These are phyloP conservation scores for Apostichopus parvimensis DNA, from an alignment of 35 echinoderm and acorn worm genomes.

Conservation along the genomic window DNA sequence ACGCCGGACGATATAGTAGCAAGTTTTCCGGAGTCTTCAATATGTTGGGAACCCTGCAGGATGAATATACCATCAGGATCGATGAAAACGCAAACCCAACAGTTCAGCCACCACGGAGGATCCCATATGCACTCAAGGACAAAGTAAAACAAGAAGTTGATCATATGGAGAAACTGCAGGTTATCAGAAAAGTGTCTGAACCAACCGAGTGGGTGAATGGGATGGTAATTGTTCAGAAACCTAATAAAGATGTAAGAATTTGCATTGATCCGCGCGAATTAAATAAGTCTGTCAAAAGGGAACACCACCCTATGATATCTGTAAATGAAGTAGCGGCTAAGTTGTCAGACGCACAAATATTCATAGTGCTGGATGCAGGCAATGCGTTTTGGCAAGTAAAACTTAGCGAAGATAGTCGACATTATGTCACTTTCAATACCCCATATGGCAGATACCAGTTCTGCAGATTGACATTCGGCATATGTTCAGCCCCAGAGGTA, in stretches of 20 bases:
- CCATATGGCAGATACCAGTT: slow-evolving; percentile 57
- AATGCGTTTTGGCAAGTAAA: slow-evolving; percentile 66
- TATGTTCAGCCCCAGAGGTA: slow-evolving; percentile 39
- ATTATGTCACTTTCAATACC: slow-evolving; percentile 41
- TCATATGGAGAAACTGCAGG: too few species aligned
- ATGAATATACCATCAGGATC: too few species aligned
- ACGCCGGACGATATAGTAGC: too few species aligned
- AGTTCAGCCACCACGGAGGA: too few species aligned
- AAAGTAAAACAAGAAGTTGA: too few species aligned
- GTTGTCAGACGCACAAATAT: slow-evolving; percentile 34
- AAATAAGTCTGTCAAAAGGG: slow-evolving; percentile 28
- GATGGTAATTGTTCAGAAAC: slow-evolving; percentile 44
- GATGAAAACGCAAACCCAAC: too few species aligned
- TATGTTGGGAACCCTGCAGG: too few species aligned
- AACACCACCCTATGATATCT: slow-evolving; percentile 51
- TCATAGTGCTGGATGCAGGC: slow-evolving; percentile 48
- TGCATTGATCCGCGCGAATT: slow-evolving; percentile 45
- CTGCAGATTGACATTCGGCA: slow-evolving; percentile 37
- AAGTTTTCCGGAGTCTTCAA: too few species aligned
- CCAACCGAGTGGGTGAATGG: slow-evolving; percentile 36
- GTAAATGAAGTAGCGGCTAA: slow-evolving; percentile 43
- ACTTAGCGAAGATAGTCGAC: slow-evolving; percentile 24
- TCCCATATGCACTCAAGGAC: too few species aligned
- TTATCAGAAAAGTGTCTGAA: too few species aligned
- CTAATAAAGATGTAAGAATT: slow-evolving; percentile 24